These are phyloP conservation scores for Branchinecta lynchi DNA, from an alignment of 1,140 invertebrate species.

Conservation along the genomic window DNA sequence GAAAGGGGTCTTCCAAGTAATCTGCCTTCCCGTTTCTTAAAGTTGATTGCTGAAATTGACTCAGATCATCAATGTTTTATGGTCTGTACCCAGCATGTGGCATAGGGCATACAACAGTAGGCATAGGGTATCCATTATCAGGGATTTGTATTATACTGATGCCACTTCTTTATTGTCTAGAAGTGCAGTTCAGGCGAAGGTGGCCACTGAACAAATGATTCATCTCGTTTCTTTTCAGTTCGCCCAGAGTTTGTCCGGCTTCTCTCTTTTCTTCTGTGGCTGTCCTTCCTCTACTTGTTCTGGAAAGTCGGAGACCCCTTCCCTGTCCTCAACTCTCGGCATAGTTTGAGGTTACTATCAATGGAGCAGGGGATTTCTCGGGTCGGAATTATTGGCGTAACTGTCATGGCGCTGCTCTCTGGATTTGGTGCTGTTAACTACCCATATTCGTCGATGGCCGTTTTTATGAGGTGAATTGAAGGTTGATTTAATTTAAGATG, in stretches of 20 bases:
- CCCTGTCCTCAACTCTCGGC: slow-evolving; percentile 83
- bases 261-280: slow-evolving; percentile 68
- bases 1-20: too few species aligned
- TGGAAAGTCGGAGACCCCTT: slow-evolving; percentile 99
- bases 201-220: neutral
- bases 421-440: slow-evolving; percentile 99
- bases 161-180: too few species aligned
- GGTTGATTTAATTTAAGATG: too few species aligned
- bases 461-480: slow-evolving; percentile 74
- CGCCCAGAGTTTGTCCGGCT: slow-evolving; percentile 57
- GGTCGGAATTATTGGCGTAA: slow-evolving; percentile 95
- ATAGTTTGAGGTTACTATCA: slow-evolving; percentile 77
- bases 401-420: slow-evolving; percentile 95
- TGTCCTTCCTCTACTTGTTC: slow-evolving; percentile 86
- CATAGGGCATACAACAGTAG: too few species aligned
- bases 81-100: too few species aligned
- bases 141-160: too few species aligned
- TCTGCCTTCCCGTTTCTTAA: too few species aligned
- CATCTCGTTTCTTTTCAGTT: slow-evolving; percentile 43
- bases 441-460: slow-evolving; percentile 97
- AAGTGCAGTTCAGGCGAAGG: slow-evolving; percentile 13
- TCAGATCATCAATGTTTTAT: too few species aligned
- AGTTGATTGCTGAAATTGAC: too few species aligned
- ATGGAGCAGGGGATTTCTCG: slow-evolving; percentile 94
- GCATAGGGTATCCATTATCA: neutral